phyloP scores from a whole-genome alignment of 2,113 vertebrate species.

The Meriones unguiculatus region DNA sequence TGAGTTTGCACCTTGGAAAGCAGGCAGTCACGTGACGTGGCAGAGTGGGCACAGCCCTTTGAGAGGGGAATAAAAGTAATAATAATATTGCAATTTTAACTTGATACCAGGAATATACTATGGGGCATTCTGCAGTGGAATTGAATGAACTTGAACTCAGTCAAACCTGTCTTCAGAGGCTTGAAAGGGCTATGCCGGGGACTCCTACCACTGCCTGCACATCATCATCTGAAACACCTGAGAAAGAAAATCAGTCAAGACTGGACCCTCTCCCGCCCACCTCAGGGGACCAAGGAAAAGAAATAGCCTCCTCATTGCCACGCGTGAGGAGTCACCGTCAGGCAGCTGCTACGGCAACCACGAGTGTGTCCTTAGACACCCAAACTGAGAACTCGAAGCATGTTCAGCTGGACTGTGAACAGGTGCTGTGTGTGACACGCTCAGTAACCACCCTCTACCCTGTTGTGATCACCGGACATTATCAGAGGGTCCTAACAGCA shows the following conservation, averaged over 20 bases:
- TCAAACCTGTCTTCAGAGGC: slow-evolving; percentile 45
- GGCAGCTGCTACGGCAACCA: slow-evolving; percentile 72
- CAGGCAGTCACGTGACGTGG: slow-evolving; percentile 54
- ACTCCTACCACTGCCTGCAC: neutral
- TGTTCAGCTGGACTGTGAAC: slow-evolving; percentile 46
- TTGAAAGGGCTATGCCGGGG: neutral
- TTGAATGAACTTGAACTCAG: slow-evolving; percentile 54
- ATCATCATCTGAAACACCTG: slow-evolving; percentile 52
- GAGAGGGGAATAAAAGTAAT: neutral
- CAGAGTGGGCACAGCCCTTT: slow-evolving; percentile 64
- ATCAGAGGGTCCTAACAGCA: neutral
- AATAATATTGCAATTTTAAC: slow-evolving; percentile 30
- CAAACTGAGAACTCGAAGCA: slow-evolving; percentile 54
- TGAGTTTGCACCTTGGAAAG: slow-evolving; percentile 72
- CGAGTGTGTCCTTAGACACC: slow-evolving; percentile 44
- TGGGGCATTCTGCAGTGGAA: slow-evolving; percentile 29
- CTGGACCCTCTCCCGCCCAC: neutral
- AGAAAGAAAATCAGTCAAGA: slow-evolving; percentile 23
- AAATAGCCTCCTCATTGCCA: slow-evolving; percentile 1
- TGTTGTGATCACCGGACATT: neutral
- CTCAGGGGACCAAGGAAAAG: slow-evolving; percentile 17
- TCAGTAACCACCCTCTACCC: neutral
- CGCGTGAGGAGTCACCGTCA: slow-evolving; percentile 21
- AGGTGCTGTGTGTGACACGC: neutral
- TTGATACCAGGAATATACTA: neutral